These are phyloP conservation scores for Coptodon rendalli DNA, from an alignment of 2,113 vertebrate genomes.

Conservation along the genomic window DNA sequence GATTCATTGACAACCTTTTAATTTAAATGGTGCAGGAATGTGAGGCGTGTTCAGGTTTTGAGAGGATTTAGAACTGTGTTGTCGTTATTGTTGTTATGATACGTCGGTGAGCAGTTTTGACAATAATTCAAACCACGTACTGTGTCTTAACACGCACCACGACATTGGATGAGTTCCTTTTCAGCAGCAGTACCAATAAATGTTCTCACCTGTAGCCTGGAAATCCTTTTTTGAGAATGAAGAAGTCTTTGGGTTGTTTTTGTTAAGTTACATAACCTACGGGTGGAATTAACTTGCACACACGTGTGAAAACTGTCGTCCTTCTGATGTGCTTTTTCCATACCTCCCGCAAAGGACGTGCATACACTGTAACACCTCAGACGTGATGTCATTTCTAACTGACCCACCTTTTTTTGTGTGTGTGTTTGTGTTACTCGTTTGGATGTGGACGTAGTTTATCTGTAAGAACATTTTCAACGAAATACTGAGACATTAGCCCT, in stretches of 20 bases:
- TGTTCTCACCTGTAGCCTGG: background rate
- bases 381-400: background rate
- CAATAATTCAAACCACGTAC: background rate
- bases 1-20: background rate
- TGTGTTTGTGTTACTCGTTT: background rate
- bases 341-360: background rate
- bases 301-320: background rate
- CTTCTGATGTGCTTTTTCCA: slow-evolving; percentile 29
- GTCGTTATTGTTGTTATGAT: background rate
- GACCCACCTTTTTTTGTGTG: background rate
- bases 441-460: background rate
- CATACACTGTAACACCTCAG: background rate
- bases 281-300: background rate
- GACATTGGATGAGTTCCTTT: background rate
- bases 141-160: background rate
- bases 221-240: background rate
- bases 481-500: background rate
- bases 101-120: background rate
- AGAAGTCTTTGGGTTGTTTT: background rate
- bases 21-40: background rate
- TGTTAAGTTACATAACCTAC: background rate
- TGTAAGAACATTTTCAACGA: background rate
- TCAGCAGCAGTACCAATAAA: background rate
- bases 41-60: background rate
- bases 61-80: background rate